phyloP scores from a whole-genome alignment of 2,888 invertebrate genomes.

The Dysmachus trigonus region DNA sequence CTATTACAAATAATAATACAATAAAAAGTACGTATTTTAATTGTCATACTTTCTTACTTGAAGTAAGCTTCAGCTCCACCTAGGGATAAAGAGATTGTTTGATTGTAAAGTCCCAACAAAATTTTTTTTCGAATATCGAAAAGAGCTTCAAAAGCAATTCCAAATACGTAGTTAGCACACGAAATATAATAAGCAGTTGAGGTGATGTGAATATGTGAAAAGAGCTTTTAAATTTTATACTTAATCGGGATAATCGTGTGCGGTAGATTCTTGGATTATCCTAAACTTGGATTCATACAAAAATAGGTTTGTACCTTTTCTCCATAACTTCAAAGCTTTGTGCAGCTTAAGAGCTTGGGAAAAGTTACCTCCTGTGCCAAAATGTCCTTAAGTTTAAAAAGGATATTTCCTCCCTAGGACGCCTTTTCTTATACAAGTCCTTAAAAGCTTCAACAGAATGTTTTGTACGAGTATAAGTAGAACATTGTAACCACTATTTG shows the following conservation, averaged over 20 bases:
- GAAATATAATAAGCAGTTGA: neutral
- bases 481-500: neutral
- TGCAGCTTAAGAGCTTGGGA: neutral
- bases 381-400: neutral
- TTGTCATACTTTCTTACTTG: too few relatives aligned
- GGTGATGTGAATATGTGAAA: neutral
- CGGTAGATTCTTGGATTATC: neutral
- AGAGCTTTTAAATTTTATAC: neutral
- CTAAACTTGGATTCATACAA: neutral
- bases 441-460: neutral
- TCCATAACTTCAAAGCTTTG: neutral
- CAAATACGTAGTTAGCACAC: neutral
- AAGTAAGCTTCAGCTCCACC: neutral
- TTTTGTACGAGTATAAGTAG: neutral
- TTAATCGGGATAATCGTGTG: neutral
- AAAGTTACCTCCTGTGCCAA: neutral
- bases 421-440: neutral
- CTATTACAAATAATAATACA: too few relatives aligned
- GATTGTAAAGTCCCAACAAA: neutral
- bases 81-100: neutral
- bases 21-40: too few relatives aligned
- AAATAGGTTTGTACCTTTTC: neutral
- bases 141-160: neutral
- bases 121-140: neutral
- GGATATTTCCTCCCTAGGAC: too few relatives aligned